Base-by-base conservation (phyloP, 2,113 vertebrate species). In the Dinomys branickii region DNA sequence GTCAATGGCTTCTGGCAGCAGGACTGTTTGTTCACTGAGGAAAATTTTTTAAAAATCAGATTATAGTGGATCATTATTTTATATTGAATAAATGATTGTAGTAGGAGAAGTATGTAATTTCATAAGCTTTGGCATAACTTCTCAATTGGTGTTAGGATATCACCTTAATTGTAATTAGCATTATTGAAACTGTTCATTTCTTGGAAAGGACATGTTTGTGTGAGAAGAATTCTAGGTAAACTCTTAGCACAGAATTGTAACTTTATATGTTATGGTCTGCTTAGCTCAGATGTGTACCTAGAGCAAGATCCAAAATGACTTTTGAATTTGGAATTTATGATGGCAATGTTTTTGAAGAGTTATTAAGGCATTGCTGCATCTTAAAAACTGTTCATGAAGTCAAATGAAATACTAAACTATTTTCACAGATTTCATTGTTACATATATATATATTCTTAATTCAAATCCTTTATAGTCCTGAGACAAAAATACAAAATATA, bases 101-200 rank as follows among this genome's bases (percentile, higher is more conserved):
- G 33, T 61, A 50, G 33, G 30, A 13, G 47, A 78, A 50, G 52
- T 11, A 33, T 77, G 38, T 63, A 30, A 65, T 54, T 94, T 93
- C 5, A 44, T 67, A 61, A 22, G 7, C 12, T 69, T 90, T 69
- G 52, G 38, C 2, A 54, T 52, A 24, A 44, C n/a, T 97, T 91
- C 87, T 52, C 22, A 26, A 7, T 81, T 19, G 90, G 69, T 92
- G 54, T 80, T 30, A 97, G 38, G 20, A 93, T 35, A 47, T 90
- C 47, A 85, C 41, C 50, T 95, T 95, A 82, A 67, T 54, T 94
- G 4, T 86, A 56, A 63, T 96, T 54, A 54, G 11, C 63, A 73
- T 56, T 90, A 69, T 33, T 52, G 4, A n/a, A 95, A 54, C 13
- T 59, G 65, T 47, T 10, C 3, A 24, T 88, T 94, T 81, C 9